Conservation (phyloP, 2,888 invertebrate genomes). For the Aporophyla nigra region DNA sequence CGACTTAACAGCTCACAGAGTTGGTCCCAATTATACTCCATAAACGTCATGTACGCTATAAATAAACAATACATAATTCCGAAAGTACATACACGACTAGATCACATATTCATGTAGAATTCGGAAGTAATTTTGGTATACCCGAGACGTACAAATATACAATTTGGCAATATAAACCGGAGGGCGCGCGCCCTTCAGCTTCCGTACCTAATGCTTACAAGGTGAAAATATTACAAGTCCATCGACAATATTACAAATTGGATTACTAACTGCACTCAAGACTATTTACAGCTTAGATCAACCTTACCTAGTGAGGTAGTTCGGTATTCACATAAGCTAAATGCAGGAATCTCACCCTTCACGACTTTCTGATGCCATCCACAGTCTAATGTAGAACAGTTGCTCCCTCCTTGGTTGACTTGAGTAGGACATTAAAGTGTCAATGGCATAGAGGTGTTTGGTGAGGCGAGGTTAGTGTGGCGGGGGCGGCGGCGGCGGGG, state of each 20-base stretch:
- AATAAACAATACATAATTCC: slow-evolving; percentile 89
- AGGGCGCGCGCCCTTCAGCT: slow-evolving; percentile 73
- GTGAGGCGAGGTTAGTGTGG: slow-evolving; percentile 80
- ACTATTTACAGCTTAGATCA: slow-evolving; percentile 88
- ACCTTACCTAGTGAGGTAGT: slow-evolving; percentile 90
- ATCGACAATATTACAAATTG: slow-evolving; percentile 74
- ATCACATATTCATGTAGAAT: slow-evolving; percentile 91
- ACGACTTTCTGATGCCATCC: slow-evolving; percentile 51
- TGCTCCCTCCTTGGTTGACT: slow-evolving; percentile 47
- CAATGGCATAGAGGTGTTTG: slow-evolving; percentile 44
- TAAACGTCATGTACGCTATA: slow-evolving; percentile 86
- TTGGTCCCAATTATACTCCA: slow-evolving; percentile 89
- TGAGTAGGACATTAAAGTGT: slow-evolving; percentile 50
- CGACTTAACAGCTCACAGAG: slow-evolving; percentile 85
- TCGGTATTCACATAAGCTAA: slow-evolving; percentile 85
- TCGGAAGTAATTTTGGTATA: slow-evolving; percentile 90
- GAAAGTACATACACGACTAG: slow-evolving; percentile 91
- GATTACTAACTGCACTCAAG: slow-evolving; percentile 81
- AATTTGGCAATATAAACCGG: slow-evolving; percentile 87
- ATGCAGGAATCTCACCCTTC: slow-evolving; percentile 79
- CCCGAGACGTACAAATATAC: slow-evolving; percentile 86
- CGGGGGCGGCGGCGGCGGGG: slow-evolving; percentile 86
- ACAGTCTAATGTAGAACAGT: slow-evolving; percentile 55
- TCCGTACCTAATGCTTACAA: slow-evolving; percentile 73
- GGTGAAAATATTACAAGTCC: slow-evolving; percentile 76